Evolutionary conservation across 2,888 invertebrate species (phyloP), one percentile per base, ranked within the genome.

Genomic region (Caenorhabditis sp.): DNA sequence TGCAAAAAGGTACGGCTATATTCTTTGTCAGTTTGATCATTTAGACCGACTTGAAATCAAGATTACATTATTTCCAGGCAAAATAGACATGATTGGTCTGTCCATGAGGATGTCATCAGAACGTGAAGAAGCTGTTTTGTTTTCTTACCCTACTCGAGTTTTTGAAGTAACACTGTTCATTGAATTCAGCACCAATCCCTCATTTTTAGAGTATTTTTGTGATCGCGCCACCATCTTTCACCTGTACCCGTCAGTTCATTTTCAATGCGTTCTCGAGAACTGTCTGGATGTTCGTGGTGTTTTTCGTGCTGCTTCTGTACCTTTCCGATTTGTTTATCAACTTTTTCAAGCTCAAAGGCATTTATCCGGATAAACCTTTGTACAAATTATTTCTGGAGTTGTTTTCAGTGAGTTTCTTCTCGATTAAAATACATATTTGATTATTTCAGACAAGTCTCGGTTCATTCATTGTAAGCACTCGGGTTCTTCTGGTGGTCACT

Each of bases 41-140:
- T 31, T 31, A 31, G n/a, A n/a, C n/a, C n/a, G n/a, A n/a, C n/a
- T n/a, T n/a, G n/a, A n/a, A 2, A 5, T 19, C n/a, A 19, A n/a
- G 2, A 49, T n/a, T 49, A 16, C 16, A 16, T 49, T 49, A n/a
- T 70, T 31, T 58, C 8, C 22, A 85, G 85, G 76, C 12, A 66
- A 82, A 22, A 80, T 88, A 0, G 87, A 87, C 61, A 83, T 88
- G 82, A 85, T 85, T 58, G 88, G 88, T 5, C 58, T 88, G 16
- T 85, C 87, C 5, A 87, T 87, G 85, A 38, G 88, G 35, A 86
- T 88, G 64, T 82, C 87, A 0, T 70, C 82, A 16, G 88, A 88
- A 49, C 72, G 88, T 24, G 84, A 84, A 61, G 84, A 88, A 61
- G 84, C 80, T 31, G 83, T 87, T 3, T 63, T 83, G 41, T 88